These are phyloP conservation scores for Dryomyza anilis DNA, from an alignment of 2,888 invertebrate species.

Conservation along the genomic window DNA sequence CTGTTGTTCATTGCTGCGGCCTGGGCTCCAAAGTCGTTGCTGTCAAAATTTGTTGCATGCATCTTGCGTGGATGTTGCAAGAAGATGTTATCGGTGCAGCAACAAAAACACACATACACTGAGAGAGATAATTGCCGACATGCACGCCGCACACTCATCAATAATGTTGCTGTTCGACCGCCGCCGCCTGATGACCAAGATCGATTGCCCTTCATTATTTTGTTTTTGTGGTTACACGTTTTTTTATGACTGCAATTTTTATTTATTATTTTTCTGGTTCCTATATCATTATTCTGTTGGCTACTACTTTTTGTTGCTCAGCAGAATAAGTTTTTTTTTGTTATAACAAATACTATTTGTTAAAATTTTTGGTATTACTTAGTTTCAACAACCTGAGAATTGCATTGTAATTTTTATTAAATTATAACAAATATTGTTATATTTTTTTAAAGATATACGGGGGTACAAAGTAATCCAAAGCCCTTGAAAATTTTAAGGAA, in stretches of 20 bases:
- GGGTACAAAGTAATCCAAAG: no score
- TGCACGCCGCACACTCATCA: background rate
- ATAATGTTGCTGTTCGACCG: background rate
- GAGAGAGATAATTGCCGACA: slow-evolving; percentile 28
- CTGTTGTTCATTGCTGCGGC: no score
- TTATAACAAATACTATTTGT: no score
- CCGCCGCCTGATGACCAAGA: background rate
- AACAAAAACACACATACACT: slow-evolving; percentile 29
- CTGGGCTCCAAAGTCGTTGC: slow-evolving; percentile 33
- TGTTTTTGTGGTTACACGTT: background rate
- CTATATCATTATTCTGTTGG: background rate
- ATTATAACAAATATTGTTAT: no score
- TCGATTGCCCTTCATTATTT: background rate
- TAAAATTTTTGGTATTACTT: no score
- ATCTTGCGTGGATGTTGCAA: slow-evolving; percentile 34
- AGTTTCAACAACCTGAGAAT: no score
- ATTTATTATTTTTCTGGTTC: no score
- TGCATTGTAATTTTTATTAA: no score
- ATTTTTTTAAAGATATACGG: no score
- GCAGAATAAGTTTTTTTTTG: background rate
- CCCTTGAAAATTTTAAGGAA: no score
- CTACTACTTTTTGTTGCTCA: background rate
- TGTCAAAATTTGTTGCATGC: slow-evolving; percentile 57
- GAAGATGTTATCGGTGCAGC: slow-evolving; percentile 54
- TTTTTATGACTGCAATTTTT: background rate